Evolutionary conservation across 92 coral and sea anemone species (phyloP), one percentile per base, ranked within the genome.

Genomic region (Pocillopora grandis): DNA sequence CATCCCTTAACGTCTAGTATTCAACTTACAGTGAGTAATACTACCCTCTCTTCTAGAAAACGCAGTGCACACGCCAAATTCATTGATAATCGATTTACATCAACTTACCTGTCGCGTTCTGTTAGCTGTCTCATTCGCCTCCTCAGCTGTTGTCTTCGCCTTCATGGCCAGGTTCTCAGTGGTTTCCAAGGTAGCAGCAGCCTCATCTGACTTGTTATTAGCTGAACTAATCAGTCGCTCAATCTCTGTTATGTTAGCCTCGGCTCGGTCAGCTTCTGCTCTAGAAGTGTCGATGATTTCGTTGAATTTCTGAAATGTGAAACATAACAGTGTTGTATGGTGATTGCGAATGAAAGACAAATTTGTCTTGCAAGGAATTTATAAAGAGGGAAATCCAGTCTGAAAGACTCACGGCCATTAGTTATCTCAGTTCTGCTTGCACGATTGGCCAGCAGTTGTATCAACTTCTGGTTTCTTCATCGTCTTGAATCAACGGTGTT

Each of bases 161-260:
- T 94, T 75, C 14, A 71, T 61, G 0, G 95, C 96, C 17, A 80
- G 70, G 19, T 75, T 65, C 49, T 86, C 90, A 15, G 99, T 95
- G 58, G 92, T 84, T 10, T 96, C 98, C 23, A 96, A 87, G 58
- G 70, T 88, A 8, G 63, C 88, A 67, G 81, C 83, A 19, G 99
- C 98, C 49, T 90, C 88, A 67, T 82, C 98, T n/a, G 98, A 94
- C 83, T 89, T 90, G 77, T 89, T 86, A 81, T 89, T 94, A 9
- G 99, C 99, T 57, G 91, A 89, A 37, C 75, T 84, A 73, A 96
- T 94, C 7, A 96, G 93, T 52, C 98, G 91, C 67, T 88, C 92
- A 13, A 96, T 94, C 67, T 96, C 97, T 4, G 97, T 93, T 55
- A 94, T 87, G 36, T 94, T 86, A 13, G 77, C 75, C 76, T 94